A percentile compares a stretch with the other conserved stretches of the same genome.
phyloP scores from a whole-genome alignment of 2,797 vertebrate genomes.

The Chiloscyllium punctatum region DNA sequence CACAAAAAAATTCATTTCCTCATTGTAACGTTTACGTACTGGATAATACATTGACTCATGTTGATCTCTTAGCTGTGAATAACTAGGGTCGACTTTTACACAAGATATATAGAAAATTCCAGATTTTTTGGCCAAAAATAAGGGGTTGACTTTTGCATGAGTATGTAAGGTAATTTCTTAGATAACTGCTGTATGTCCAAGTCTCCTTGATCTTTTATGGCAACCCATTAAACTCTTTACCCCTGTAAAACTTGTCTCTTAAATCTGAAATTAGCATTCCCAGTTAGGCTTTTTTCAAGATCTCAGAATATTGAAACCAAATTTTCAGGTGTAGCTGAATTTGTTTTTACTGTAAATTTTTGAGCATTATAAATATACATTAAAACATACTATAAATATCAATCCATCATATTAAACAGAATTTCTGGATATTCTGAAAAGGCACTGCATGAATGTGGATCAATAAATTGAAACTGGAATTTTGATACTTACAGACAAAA shows the following conservation, averaged over 20 bases:
- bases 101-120: no score
- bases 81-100: no score
- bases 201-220: background rate
- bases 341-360: background rate
- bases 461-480: background rate
- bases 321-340: background rate
- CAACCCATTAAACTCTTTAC: background rate
- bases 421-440: background rate
- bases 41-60: no score
- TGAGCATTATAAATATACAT: background rate
- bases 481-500: background rate
- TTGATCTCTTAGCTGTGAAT: no score
- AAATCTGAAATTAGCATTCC: background rate
- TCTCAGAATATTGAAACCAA: background rate
- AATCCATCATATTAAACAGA: background rate
- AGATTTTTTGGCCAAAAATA: no score
- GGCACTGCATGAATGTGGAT: background rate
- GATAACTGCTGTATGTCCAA: background rate
- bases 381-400: background rate
- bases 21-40: no score
- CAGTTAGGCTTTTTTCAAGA: background rate
- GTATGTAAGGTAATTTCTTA: no score
- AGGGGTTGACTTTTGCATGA: no score
- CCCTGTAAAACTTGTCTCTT: background rate
- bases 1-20: no score